phyloP scores from a whole-genome alignment of 2,113 vertebrate genomes.

The Phaetusa simplex region DNA sequence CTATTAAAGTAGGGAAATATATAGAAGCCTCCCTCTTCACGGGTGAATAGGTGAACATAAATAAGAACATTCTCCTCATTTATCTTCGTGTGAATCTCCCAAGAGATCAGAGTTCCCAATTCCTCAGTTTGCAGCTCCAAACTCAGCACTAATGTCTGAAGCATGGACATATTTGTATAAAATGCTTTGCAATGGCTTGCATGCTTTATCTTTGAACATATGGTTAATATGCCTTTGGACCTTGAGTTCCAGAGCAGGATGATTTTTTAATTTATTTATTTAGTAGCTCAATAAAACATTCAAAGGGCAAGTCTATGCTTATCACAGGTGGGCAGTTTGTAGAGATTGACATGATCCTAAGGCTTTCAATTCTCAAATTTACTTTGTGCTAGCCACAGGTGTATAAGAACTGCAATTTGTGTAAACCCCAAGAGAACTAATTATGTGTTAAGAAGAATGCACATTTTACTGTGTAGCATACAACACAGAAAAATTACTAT shows the following conservation, averaged over 20 bases:
- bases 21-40: neutral
- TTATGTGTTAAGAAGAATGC: slow-evolving; percentile 45
- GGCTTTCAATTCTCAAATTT: slow-evolving; percentile 45
- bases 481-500: slow-evolving; percentile 29
- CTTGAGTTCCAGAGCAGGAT: neutral
- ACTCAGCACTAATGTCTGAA: neutral
- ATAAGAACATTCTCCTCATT: neutral
- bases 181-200: neutral
- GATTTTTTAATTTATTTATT: slow-evolving; percentile 22
- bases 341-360: slow-evolving; percentile 42
- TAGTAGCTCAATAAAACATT: slow-evolving; percentile 11
- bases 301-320: neutral
- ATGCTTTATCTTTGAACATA: neutral
- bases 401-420: slow-evolving; percentile 18
- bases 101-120: neutral
- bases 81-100: neutral
- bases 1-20: neutral
- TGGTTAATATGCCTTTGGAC: neutral
- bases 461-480: neutral
- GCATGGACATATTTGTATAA: neutral
- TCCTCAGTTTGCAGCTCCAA: neutral
- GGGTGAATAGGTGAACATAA: neutral
- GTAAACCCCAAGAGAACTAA: slow-evolving; percentile 55
- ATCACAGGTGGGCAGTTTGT: neutral
- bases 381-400: slow-evolving; percentile 25